Evolutionary conservation across 1,140 invertebrate genomes (phyloP).

Genomic region (Eriocheir sinensis): DNA sequence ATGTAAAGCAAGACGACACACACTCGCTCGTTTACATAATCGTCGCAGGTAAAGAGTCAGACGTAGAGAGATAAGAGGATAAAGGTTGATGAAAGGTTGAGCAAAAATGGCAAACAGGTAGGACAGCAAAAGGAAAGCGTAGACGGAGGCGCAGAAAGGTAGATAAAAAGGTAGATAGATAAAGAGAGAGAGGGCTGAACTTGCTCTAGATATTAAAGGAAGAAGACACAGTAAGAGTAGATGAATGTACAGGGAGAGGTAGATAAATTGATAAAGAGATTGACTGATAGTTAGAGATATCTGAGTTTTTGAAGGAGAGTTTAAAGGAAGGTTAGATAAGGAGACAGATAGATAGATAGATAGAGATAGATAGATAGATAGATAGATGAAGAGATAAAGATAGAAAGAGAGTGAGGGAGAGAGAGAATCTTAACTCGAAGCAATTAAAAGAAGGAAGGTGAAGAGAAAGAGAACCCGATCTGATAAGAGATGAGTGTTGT

Average conservation of each 20-base stretch:
- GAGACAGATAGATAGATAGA: not conserved
- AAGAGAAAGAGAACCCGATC: no score
- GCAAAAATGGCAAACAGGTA: not conserved
- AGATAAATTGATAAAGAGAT: no score
- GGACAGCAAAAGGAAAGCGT: no score
- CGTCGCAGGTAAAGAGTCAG: not conserved
- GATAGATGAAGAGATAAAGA: not conserved
- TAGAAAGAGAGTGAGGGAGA: not conserved
- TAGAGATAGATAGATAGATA: no score
- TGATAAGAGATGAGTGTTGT: not conserved
- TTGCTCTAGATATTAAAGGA: no score
- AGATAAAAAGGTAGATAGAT: not conserved
- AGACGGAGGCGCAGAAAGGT: no score
- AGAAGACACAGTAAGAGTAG: no score
- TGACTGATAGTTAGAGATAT: no score
- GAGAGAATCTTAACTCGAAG: not conserved
- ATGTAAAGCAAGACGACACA: not conserved
- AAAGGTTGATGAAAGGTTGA: not conserved
- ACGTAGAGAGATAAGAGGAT: not conserved
- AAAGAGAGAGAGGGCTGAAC: conserved; percentile 23
- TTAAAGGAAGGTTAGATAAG: no score
- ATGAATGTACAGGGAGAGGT: no score
- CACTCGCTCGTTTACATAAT: not conserved
- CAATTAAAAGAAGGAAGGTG: not conserved
- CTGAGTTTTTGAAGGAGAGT: no score